Evolutionary conservation across 2,888 invertebrate genomes (phyloP), one percentile per base, ranked within the genome.

Genomic region (Tanaodytes sp.): DNA sequence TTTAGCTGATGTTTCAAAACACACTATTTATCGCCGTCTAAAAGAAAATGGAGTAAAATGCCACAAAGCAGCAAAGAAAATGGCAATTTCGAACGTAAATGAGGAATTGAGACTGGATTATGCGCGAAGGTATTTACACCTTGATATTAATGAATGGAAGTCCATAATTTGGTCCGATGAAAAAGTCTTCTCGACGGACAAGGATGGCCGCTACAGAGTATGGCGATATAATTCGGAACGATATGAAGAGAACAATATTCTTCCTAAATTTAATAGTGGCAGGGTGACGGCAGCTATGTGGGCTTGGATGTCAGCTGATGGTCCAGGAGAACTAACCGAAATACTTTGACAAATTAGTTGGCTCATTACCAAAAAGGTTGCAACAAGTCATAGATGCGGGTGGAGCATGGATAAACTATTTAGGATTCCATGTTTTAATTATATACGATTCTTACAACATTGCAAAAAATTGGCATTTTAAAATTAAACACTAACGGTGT

Each of bases 201-300:
- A 66, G 18, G 52, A 66, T 52, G 51, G 58, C 6, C 43, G 59
- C 0, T 45, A 37, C 14, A 14, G 37, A 11, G 58, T 69, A 9
- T 69, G 58, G 58, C 33, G 63, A 12, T 11, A 12, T 15, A 19
- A 51, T 20, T 27, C 33, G 4, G 31, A 27, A 1, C 46, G 58
- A 1, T 46, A 58, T 20, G 8, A 31, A 0, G 15, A 18, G n/a
- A 16, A 48, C 0, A 54, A 63, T 27, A 48, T 68, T 1, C 12
- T 55, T 8, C 36, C 48, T 4, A 18, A 39, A 11, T 12, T 19
- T 11, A 30, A 31, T n/a, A 71, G 68, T 30, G 68, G 70, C 8
- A 57, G 64, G 3, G 43, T 57, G 14, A 61, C 70, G 0, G 52
- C 33, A 9, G 61, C 51, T 2, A 71, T 54, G 54, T 71, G 71